Base-by-base conservation (phyloP, 2,888 invertebrate species). In the Gymnoscelis rufifasciata region DNA sequence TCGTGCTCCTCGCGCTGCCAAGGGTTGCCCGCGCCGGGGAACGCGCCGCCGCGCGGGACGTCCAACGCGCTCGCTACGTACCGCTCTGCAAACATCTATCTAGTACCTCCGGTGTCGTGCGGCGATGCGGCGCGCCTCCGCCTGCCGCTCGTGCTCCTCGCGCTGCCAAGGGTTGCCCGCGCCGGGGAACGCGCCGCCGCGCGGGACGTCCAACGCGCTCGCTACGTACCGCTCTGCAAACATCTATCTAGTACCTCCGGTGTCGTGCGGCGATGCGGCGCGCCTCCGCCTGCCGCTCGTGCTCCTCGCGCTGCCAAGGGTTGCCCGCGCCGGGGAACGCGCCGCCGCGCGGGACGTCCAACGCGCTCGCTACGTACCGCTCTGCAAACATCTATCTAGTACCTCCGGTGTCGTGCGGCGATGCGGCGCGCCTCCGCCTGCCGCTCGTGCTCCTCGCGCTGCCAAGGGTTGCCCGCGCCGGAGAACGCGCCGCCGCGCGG, bases 1-100 rank as follows among this genome's bases (percentile, higher is more conserved):
- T 97, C 97, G 62, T 94, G 92, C 76, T 97, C 97, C 84, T 97
- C 97, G 15, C 97, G 90, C 66, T 97, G 96, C 97, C 97, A 97
- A 1, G 97, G 97, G 89, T 95, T 95, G 62, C 92, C 33, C 15
- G 33, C 48, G 66, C 66, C 67, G 68, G 43, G 15, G 12, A 27
- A 14, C 15, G 28, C 27, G 8, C 45, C 51, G 35, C 47, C 41
- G 43, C 44, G 92, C 0, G 93, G 93, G 8, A 93, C 92, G 73
- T 94, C 94, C 60, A 91, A 83, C 38, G 92, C 90, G 66, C 94
- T 93, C 41, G 95, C 93, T 51, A 93, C 91, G 75, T 93, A 93
- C 19, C 19, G 19, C 19, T 19, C 19, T 19, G 5, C 19, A 19
- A 19, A 19, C 19, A 19, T 19, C 5, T 19, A 19, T 19, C n/a